Base-by-base conservation (phyloP, 1,140 invertebrate species). In the Parapsyche elsis region DNA sequence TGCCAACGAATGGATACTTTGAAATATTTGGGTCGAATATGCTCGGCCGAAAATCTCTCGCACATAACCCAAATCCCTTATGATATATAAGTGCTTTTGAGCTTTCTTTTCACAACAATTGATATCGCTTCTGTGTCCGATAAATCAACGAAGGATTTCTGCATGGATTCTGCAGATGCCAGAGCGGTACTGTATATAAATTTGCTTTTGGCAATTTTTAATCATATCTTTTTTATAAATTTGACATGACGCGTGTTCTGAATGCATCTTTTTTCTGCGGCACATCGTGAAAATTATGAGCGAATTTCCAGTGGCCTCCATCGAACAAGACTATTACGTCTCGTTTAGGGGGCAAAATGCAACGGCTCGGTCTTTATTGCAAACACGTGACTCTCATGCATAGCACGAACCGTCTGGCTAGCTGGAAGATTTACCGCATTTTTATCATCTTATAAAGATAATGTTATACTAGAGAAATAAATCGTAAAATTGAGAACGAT, bases 101-200 rank as follows among this genome's bases (percentile, higher is more conserved):
- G 64, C 24, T 67, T 67, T 61, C 21, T 67, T 23, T 30, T 67
- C 64, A 26, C 64, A 24, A 67, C 21, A 67, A 67, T 30, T 67
- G 64, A 67, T 67, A 67, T 0, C 64, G 21, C 24, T 26, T 67
- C 5, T 12, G 14, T 26, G 7, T 9, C 9, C 19, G 19, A 67
- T 67, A 30, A 67, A 67, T 67, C 64, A 67, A 67, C 24, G 24
- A 24, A 26, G 24, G 64, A 23, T 67, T 67, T 26, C 64, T 53
- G 7, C 30, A 38, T 38, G 30, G 30, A 38, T 7, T 1, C 30
- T 38, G 30, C 30, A 61, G 49, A 53, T n/a, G 49, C 49, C 49
- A n/a, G 5, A 1, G 57, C 16, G 19, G 57, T 19, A 19, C n/a
- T 19, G 19, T n/a, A 57, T 57, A 21, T 9, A 21, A 61, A 19